Conservation (phyloP, 2,797 vertebrate species). For the Microcaecilia unicolor region DNA sequence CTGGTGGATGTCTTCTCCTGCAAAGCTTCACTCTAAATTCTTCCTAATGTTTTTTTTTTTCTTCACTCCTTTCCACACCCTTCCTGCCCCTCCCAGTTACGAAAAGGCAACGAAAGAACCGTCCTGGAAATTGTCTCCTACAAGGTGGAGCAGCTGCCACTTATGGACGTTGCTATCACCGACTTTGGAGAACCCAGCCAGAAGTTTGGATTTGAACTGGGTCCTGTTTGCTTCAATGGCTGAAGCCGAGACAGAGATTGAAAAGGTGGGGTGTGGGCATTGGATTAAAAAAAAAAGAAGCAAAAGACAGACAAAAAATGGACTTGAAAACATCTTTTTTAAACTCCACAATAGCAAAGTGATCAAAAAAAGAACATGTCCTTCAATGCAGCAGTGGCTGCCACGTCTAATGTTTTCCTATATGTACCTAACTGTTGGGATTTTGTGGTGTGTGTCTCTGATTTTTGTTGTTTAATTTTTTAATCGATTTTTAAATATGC, state of each 20-base stretch:
- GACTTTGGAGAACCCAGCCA: conserved; percentile 79
- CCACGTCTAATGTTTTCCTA: too few relatives aligned
- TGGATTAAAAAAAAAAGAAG: too few relatives aligned
- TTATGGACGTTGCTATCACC: conserved; percentile 64
- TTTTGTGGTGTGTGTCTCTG: too few relatives aligned
- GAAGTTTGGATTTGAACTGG: conserved; percentile 88
- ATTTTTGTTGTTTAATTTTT: too few relatives aligned
- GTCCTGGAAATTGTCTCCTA: conserved; percentile 69
- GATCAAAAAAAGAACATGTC: too few relatives aligned
- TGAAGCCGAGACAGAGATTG: too few relatives aligned
- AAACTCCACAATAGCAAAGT: too few relatives aligned
- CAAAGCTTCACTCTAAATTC: neutral
- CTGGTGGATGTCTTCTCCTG: neutral
- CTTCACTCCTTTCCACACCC: neutral
- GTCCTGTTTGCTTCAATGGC: conserved; percentile 79
- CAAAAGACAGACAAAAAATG: too few relatives aligned
- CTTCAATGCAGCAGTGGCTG: too few relatives aligned
- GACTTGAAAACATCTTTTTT: too few relatives aligned
- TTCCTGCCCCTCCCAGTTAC: conserved; percentile 37
- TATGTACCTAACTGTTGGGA: too few relatives aligned
- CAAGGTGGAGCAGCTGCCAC: conserved; percentile 68
- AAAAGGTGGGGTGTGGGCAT: neutral
- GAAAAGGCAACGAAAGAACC: conserved; percentile 71
- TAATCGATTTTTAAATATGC: too few relatives aligned
- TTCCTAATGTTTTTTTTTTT: rapidly evolving